Evolutionary conservation across 37 sponge, comb jelly and placozoan species (phyloP).

Genomic region (Cliona cf. orientalis): DNA sequence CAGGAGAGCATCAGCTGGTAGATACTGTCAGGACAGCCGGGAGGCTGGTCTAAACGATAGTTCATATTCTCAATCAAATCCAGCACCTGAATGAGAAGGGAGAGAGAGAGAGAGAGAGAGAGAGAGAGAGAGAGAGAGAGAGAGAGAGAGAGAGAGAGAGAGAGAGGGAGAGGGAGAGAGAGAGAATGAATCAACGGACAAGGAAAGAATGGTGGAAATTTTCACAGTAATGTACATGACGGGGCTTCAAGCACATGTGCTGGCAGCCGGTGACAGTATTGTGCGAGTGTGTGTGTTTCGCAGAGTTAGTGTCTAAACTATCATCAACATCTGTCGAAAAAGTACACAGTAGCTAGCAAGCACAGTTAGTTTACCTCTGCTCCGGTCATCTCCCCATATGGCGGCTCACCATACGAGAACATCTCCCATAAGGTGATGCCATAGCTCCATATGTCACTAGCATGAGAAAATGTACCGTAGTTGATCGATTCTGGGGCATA

Average conservation of each 20-base stretch:
- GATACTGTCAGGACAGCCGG: constrained; percentile 69
- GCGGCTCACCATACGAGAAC: constrained; percentile 95
- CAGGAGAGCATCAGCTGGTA: constrained; percentile 87
- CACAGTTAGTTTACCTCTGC: constrained; percentile 88
- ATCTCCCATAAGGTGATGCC: constrained; percentile 99
- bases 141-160: constrained; percentile 42
- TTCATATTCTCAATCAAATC: constrained; percentile 80
- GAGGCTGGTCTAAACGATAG: constrained; percentile 72
- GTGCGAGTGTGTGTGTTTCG: too few species aligned
- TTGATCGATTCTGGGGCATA: constrained; percentile 98
- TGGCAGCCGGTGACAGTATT: too few species aligned
- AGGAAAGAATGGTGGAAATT: neutral
- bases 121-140: constrained; percentile 45
- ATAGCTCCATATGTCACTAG: constrained; percentile 99
- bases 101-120: constrained; percentile 28
- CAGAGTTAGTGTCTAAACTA: too few species aligned
- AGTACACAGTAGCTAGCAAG: too few species aligned
- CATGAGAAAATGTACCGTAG: constrained; percentile 90
- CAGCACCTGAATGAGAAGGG: constrained; percentile 62
- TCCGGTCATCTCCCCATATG: constrained; percentile 94
- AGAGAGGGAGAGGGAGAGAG: constrained; percentile 36
- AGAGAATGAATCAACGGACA: neutral
- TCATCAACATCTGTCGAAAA: too few species aligned
- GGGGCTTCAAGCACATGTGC: neutral
- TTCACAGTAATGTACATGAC: neutral